Percentiles rank a stretch among this genome's conserved stretches.
Conservation (phyloP, 2,888 invertebrate genomes). For the Acleris holmiana region DNA sequence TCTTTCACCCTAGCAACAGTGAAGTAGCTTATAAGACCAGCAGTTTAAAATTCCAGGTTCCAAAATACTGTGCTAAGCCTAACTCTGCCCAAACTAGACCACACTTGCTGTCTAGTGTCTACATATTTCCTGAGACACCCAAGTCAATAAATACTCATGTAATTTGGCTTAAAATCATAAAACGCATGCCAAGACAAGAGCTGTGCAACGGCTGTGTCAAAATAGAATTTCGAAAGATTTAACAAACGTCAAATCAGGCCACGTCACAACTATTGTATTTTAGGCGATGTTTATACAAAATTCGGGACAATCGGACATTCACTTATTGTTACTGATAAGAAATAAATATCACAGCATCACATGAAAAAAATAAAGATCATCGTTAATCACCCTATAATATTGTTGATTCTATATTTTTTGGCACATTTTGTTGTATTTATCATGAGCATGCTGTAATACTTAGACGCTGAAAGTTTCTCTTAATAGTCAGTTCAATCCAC, state of each 20-base stretch:
- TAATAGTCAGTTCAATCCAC: too few species aligned
- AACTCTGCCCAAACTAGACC: constrained; percentile 32
- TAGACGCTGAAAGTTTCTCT: constrained; percentile 8
- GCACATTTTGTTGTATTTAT: constrained; percentile 61
- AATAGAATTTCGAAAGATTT: constrained; percentile 44
- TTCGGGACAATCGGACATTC: constrained; percentile 22
- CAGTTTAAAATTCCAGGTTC: too few species aligned
- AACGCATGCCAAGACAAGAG: constrained; percentile 66
- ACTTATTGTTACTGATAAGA: constrained; percentile 33
- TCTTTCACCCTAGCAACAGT: too few species aligned
- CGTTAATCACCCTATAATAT: constrained; percentile 25
- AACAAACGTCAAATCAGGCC: constrained; percentile 26
- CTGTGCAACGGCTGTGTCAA: constrained; percentile 46
- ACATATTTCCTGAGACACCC: constrained; percentile 54
- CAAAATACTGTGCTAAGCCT: too few species aligned
- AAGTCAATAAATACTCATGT: constrained; percentile 63
- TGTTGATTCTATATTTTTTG: constrained; percentile 56
- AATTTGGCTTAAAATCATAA: constrained; percentile 72
- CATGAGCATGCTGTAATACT: constrained; percentile 34
- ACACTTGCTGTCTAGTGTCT: constrained; percentile 51
- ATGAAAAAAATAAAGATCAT: constrained; percentile 35
- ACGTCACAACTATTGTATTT: constrained; percentile 6
- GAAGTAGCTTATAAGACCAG: too few species aligned
- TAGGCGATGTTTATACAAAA: background rate
- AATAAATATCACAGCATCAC: constrained; percentile 36